These are phyloP conservation scores for Perdita meconis DNA, from an alignment of 2,888 invertebrate species.

Conservation along the genomic window DNA sequence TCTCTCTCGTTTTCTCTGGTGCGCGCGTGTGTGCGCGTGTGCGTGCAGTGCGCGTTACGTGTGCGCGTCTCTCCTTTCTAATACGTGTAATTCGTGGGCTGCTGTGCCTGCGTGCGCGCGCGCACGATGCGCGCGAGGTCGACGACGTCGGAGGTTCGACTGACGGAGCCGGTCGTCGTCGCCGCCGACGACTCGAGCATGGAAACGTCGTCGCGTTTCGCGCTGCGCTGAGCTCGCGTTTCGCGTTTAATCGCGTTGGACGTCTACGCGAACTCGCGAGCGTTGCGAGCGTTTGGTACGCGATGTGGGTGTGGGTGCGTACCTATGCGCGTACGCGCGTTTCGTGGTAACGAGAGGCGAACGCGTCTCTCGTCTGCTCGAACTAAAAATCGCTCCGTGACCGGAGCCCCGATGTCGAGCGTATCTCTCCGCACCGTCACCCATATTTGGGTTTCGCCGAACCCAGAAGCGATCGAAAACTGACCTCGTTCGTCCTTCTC, in stretches of 20 bases:
- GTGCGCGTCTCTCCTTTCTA: not conserved
- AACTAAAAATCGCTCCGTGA: conserved; percentile 52
- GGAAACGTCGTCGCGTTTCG: too few species aligned
- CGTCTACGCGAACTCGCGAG: too few species aligned
- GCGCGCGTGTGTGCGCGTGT: not conserved
- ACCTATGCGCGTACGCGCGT: conserved; percentile 36
- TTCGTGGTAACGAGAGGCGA: conserved; percentile 49
- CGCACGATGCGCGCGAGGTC: too few species aligned
- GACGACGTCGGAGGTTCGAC: too few species aligned
- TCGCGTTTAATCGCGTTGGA: too few species aligned
- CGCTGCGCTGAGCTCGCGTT: too few species aligned
- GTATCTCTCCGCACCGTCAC: not conserved
- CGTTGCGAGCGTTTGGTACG: conserved; percentile 37
- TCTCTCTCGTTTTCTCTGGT: conserved; percentile 10
- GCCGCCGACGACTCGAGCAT: too few species aligned
- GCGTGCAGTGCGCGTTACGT: not conserved
- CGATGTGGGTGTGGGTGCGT: conserved; percentile 41
- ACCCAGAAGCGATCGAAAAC: conserved; percentile 1
- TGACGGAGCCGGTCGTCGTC: too few species aligned
- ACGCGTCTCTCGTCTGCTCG: conserved; percentile 53
- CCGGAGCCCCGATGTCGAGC: too few species aligned
- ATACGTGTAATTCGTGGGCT: conserved; percentile 1
- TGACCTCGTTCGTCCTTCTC: conserved; percentile 37
- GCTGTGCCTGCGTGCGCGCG: conserved; percentile 34
- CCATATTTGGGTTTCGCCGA: not conserved